Evolutionary conservation across 2,888 invertebrate genomes (phyloP).

Genomic region (Chromoteleia sp.): DNA sequence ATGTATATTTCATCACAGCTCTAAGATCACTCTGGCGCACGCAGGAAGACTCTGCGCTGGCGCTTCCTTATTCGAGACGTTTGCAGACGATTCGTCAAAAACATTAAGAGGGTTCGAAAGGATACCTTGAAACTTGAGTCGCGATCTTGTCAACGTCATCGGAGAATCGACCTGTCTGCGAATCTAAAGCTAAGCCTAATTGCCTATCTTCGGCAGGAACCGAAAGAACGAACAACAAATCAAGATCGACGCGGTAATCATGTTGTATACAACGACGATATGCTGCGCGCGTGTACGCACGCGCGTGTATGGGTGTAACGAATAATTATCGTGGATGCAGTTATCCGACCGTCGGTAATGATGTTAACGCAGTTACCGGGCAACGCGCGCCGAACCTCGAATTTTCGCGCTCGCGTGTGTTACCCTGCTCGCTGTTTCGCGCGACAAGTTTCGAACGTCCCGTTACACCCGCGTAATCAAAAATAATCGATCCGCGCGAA

Average conservation of each 20-base stretch:
- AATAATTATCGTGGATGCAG: conserved; percentile 38
- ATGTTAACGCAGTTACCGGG: background rate
- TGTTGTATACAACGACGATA: conserved; percentile 50
- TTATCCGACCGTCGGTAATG: conserved; percentile 7
- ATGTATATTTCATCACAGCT: conserved; percentile 78
- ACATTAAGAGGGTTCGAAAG: background rate
- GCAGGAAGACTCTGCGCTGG: conserved; percentile 47
- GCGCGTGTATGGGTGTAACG: conserved; percentile 25
- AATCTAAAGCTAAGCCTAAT: conserved; percentile 70
- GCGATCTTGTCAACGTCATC: conserved; percentile 18
- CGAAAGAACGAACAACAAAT: conserved; percentile 57
- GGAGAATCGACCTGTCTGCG: conserved; percentile 63
- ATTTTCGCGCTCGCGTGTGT: background rate
- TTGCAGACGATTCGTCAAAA: too few species aligned
- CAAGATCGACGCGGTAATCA: conserved; percentile 47
- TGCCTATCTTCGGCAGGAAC: conserved; percentile 59
- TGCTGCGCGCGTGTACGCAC: conserved; percentile 18
- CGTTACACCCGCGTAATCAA: background rate
- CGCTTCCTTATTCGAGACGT: conserved; percentile 11
- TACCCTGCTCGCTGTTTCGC: background rate
- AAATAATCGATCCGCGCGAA: conserved; percentile 16
- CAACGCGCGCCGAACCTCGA: background rate
- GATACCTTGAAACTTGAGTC: background rate
- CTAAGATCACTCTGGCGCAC: conserved; percentile 75
- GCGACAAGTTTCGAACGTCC: background rate